phyloP scores from a whole-genome alignment of 1,140 invertebrate species.

The Pseudomyrmex flavicornis region DNA sequence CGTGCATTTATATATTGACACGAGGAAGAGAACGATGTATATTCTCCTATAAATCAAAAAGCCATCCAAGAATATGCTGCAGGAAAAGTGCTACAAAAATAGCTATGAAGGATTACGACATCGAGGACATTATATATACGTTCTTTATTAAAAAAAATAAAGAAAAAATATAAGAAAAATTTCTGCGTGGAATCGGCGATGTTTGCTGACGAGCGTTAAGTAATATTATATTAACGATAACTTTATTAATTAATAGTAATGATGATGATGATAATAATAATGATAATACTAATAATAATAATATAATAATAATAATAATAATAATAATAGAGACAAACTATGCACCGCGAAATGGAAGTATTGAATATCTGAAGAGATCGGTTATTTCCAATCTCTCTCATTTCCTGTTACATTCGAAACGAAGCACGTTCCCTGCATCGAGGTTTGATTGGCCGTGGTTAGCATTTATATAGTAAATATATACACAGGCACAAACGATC shows the following conservation, averaged over 20 bases:
- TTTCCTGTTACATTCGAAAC: slow-evolving; percentile 17
- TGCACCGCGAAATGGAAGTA: slow-evolving; percentile 32
- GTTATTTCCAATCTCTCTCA: slow-evolving; percentile 7
- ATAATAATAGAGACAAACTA: slow-evolving; percentile 31
- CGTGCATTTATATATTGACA: slow-evolving; percentile 20
- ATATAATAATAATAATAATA: slow-evolving; percentile 45
- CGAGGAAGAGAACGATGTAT: slow-evolving; percentile 41
- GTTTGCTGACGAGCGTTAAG: slow-evolving; percentile 21
- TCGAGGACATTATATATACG: slow-evolving; percentile 41
- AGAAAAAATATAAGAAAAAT: neutral
- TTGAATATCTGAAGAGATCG: slow-evolving; percentile 14
- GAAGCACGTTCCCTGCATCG: slow-evolving; percentile 58
- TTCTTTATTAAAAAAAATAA: slow-evolving; percentile 25
- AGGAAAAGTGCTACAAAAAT: slow-evolving; percentile 53
- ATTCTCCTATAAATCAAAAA: slow-evolving; percentile 45
- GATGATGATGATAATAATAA: slow-evolving; percentile 50
- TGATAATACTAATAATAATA: neutral
- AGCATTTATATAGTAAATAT: slow-evolving; percentile 66
- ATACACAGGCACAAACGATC: slow-evolving; percentile 71
- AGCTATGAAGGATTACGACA: slow-evolving; percentile 38
- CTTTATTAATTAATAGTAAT: slow-evolving; percentile 56
- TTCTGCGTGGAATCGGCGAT: slow-evolving; percentile 14
- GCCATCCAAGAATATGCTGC: slow-evolving; percentile 49
- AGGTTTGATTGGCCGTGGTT: slow-evolving; percentile 60
- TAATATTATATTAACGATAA: slow-evolving; percentile 24